Evolutionary conservation across 2,888 invertebrate species (phyloP).

Genomic region (Drosophila nigritarsus): DNA sequence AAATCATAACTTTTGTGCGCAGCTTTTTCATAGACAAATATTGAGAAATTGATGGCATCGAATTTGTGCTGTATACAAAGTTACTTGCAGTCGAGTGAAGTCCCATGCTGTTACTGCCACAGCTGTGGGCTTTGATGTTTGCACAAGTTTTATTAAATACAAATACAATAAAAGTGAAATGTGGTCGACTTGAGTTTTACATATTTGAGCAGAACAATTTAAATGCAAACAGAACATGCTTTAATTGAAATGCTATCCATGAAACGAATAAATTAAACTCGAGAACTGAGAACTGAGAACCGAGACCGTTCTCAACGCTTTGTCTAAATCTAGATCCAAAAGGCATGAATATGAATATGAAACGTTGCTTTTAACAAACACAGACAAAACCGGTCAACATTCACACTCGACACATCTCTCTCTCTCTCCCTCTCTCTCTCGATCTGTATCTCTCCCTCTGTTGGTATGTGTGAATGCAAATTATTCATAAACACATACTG

Average conservation of each 20-base stretch:
- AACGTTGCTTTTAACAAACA: slow-evolving; percentile 31
- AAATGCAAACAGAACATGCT: slow-evolving; percentile 14
- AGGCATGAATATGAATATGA: slow-evolving; percentile 59
- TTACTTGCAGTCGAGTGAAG: slow-evolving; percentile 16
- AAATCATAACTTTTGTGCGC: slow-evolving; percentile 78
- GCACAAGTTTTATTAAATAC: slow-evolving; percentile 30
- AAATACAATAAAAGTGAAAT: slow-evolving; percentile 30
- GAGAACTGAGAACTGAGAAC: slow-evolving; percentile 7
- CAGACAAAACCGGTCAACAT: slow-evolving; percentile 11
- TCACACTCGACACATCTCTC: slow-evolving; percentile 12
- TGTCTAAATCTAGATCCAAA: slow-evolving; percentile 47
- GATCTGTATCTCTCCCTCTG: neutral
- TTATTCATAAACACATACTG: slow-evolving; percentile 8
- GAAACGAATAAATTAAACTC: slow-evolving; percentile 62
- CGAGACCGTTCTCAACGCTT: slow-evolving; percentile 49
- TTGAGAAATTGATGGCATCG: slow-evolving; percentile 50
- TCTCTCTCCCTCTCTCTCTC: neutral
- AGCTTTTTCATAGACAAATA: slow-evolving; percentile 52
- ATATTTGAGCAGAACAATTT: slow-evolving; percentile 9
- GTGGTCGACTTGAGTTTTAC: slow-evolving; percentile 9
- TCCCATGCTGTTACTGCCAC: slow-evolving; percentile 27
- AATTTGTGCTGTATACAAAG: slow-evolving; percentile 1
- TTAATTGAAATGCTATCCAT: slow-evolving; percentile 68
- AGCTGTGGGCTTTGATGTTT: slow-evolving; percentile 35
- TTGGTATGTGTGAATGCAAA: slow-evolving; percentile 24